A percentile compares a stretch with the other conserved stretches of the same genome.
Conservation (phyloP, 2,113 vertebrate species). For the Candoia aspera region DNA sequence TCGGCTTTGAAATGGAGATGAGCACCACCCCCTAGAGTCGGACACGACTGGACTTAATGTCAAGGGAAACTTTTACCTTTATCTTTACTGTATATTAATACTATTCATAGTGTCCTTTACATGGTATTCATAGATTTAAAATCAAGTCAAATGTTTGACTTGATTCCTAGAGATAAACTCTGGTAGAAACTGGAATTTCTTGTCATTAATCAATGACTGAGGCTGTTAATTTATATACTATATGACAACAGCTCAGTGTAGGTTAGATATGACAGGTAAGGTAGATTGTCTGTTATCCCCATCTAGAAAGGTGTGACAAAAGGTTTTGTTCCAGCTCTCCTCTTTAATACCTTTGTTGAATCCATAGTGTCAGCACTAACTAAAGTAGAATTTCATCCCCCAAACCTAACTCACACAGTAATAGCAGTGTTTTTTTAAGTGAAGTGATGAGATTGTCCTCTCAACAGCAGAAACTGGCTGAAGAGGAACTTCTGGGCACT, state of each 20-base stretch:
- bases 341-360: background rate
- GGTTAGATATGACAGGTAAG: background rate
- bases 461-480: background rate
- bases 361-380: background rate
- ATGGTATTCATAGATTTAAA: background rate
- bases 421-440: background rate
- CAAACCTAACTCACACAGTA: background rate
- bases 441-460: background rate
- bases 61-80: no score
- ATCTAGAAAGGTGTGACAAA: background rate
- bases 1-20: no score
- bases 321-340: background rate
- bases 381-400: background rate
- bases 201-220: background rate
- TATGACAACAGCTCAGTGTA: background rate
- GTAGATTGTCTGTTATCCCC: background rate
- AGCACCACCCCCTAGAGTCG: no score
- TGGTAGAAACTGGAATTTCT: background rate
- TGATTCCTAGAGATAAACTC: background rate
- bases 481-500: background rate
- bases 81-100: no score
- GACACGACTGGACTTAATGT: no score
- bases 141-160: background rate
- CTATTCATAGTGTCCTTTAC: background rate
- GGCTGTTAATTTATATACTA: background rate